Evolutionary conservation across 2,113 vertebrate genomes (phyloP).

Genomic region (Rostratula benghalensis): DNA sequence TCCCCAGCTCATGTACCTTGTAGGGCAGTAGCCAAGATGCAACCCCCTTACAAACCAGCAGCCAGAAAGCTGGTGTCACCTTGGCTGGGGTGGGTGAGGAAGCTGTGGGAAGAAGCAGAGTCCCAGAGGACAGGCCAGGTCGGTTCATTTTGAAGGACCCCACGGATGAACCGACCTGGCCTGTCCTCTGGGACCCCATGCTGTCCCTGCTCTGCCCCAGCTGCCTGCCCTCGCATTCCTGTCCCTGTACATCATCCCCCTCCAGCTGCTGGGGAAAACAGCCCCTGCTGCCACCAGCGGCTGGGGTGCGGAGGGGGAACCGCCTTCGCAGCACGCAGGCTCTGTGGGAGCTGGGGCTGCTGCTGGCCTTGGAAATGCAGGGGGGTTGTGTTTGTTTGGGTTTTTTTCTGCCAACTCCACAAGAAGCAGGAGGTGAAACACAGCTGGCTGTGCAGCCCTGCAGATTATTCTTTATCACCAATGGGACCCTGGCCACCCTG

Average conservation of each 20-base stretch:
- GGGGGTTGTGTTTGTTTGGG: background rate
- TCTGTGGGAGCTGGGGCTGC: background rate
- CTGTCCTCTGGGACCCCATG: constrained; percentile 32
- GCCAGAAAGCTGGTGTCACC: background rate
- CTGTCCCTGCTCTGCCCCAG: constrained; percentile 6
- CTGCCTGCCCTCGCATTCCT: constrained; percentile 27
- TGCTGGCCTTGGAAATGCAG: background rate
- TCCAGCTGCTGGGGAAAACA: constrained; percentile 54
- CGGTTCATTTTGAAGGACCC: background rate
- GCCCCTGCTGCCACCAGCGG: constrained; percentile 14
- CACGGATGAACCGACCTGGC: fast-evolving
- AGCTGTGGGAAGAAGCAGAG: background rate
- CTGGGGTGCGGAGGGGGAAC: background rate
- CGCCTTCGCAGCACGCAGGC: background rate
- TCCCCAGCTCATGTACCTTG: background rate
- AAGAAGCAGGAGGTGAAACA: background rate
- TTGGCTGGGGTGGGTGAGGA: background rate
- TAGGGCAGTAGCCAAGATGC: background rate
- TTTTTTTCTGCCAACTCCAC: background rate
- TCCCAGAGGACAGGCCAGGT: background rate
- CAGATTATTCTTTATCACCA: background rate
- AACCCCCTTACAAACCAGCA: background rate
- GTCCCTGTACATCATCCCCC: constrained; percentile 9
- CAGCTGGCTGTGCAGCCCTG: background rate
- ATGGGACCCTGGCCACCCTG: background rate